A percentile compares a stretch with the other conserved stretches of the same genome.
phyloP scores from a whole-genome alignment of 2,113 vertebrate genomes.

The Proteles cristata region DNA sequence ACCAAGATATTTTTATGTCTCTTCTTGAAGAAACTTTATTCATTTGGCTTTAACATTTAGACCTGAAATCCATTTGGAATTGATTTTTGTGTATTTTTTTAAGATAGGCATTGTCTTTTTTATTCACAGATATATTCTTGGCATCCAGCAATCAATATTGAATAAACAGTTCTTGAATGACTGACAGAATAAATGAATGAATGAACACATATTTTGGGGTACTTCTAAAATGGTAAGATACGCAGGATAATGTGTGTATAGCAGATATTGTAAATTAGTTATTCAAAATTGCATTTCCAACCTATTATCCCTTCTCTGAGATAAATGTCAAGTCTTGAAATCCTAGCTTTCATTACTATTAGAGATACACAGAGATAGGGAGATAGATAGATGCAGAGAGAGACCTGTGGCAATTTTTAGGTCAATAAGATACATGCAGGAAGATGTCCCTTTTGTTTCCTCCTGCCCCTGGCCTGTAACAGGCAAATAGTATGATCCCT shows the following conservation, averaged over 20 bases:
- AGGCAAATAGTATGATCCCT: not conserved
- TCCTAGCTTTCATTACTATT: not conserved
- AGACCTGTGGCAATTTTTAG: not conserved
- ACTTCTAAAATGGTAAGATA: not conserved
- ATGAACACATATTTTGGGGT: not conserved
- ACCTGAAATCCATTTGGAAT: not conserved
- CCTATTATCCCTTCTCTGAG: not conserved
- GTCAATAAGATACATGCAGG: not conserved
- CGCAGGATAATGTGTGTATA: not conserved
- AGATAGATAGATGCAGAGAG: not conserved
- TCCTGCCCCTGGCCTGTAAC: not conserved
- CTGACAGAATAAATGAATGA: not conserved
- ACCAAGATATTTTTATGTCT: not conserved
- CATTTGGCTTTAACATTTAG: not conserved
- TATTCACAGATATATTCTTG: not conserved
- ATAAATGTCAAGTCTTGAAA: not conserved
- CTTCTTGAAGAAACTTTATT: not conserved
- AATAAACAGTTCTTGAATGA: slow-evolving; percentile 39
- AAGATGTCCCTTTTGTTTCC: not conserved
- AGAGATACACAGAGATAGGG: not conserved
- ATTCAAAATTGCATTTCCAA: not conserved
- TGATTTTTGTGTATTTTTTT: not conserved
- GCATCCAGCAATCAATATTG: not conserved
- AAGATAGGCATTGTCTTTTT: not conserved
- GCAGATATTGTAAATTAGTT: not conserved